A percentile compares a stretch with the other conserved stretches of the same genome.
These are phyloP conservation scores for Drosophila novamexicana DNA, from an alignment of 1,140 invertebrate species.

Conservation along the genomic window DNA sequence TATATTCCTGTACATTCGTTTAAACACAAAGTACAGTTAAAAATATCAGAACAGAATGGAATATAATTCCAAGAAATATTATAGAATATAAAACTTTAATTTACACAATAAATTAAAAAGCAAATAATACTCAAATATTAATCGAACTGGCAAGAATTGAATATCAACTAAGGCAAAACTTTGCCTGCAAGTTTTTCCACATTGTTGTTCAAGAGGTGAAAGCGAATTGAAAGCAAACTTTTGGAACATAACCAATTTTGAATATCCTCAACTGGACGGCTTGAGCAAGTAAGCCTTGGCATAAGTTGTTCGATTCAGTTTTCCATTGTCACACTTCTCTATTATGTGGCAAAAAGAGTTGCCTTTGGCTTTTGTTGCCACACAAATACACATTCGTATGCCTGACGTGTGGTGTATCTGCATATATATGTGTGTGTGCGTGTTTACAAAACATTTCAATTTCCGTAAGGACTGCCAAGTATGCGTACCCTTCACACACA, in stretches of 20 bases:
- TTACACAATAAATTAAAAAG: slow-evolving; percentile 21
- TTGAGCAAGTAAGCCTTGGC: slow-evolving; percentile 61
- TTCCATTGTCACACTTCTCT: slow-evolving; percentile 71
- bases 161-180: slow-evolving; percentile 22
- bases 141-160: slow-evolving; percentile 32
- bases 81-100: slow-evolving; percentile 32
- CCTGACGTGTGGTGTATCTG: slow-evolving; percentile 12
- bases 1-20: too few relatives aligned
- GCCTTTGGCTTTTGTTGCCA: slow-evolving; percentile 58
- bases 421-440: neutral
- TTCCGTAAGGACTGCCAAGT: slow-evolving; percentile 61
- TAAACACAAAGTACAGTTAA: neutral
- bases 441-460: slow-evolving; percentile 72
- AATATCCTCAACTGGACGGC: slow-evolving; percentile 52
- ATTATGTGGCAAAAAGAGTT: slow-evolving; percentile 51
- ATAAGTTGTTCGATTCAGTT: slow-evolving; percentile 36
- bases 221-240: slow-evolving; percentile 21
- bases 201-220: slow-evolving; percentile 33
- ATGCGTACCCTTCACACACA: slow-evolving; percentile 30
- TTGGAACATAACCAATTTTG: slow-evolving; percentile 70
- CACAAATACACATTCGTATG: slow-evolving; percentile 74
- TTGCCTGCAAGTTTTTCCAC: slow-evolving; percentile 31
- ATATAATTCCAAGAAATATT: neutral
- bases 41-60: neutral
- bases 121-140: slow-evolving; percentile 46